These are phyloP conservation scores for Microctonus brassicae DNA, from an alignment of 2,888 invertebrate genomes.

Conservation along the genomic window DNA sequence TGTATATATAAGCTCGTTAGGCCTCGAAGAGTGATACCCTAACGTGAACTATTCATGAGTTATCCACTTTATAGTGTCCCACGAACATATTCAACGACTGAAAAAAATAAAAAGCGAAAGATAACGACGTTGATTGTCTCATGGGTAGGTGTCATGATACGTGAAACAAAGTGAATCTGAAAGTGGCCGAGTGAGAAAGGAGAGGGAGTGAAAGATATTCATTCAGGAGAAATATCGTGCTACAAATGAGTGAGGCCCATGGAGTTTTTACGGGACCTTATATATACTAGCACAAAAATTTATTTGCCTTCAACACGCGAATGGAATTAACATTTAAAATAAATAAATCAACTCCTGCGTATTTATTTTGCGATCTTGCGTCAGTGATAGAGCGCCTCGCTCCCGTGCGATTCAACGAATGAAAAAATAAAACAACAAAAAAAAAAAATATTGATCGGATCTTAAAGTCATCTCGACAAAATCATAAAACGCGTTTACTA, in stretches of 20 bases:
- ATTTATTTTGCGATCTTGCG: conserved; percentile 17
- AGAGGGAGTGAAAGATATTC: not conserved
- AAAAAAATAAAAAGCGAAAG: not conserved
- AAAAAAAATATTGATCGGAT: not conserved
- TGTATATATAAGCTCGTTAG: conserved; percentile 30
- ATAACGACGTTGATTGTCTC: conserved; percentile 7
- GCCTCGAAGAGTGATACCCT: conserved; percentile 17
- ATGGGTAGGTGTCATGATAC: not conserved
- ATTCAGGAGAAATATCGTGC: not conserved
- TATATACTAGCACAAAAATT: not conserved
- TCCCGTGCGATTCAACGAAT: not conserved
- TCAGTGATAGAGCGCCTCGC: conserved; percentile 14
- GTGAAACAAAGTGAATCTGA: not conserved
- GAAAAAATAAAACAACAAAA: not conserved
- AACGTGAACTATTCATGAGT: conserved; percentile 21
- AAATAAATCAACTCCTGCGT: conserved; percentile 12
- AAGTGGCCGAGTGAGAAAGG: too few species aligned
- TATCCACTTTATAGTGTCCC: conserved; percentile 15
- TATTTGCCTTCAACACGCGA: conserved; percentile 18
- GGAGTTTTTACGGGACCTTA: not conserved
- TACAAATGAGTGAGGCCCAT: conserved; percentile 10
- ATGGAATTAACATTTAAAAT: conserved; percentile 19
- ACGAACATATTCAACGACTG: not conserved
- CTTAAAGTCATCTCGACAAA: not conserved
- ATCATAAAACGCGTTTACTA: conserved; percentile 10